These are phyloP conservation scores for Cettia cetti DNA, from an alignment of 2,113 vertebrate genomes.

Conservation along the genomic window DNA sequence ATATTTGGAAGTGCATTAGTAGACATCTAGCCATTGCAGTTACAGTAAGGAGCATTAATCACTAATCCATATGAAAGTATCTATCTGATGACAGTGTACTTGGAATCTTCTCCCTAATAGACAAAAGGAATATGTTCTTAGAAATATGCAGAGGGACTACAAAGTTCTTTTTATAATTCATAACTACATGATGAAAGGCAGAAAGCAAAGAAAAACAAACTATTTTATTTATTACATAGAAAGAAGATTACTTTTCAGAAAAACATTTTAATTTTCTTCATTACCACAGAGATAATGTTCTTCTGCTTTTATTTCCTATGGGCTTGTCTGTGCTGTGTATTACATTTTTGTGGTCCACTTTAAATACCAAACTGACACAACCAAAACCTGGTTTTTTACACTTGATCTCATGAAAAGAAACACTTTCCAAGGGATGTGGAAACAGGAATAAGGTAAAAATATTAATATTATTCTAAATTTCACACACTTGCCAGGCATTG, in stretches of 20 bases:
- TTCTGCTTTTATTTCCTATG: not conserved
- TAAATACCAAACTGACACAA: not conserved
- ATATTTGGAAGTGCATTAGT: constrained; percentile 8
- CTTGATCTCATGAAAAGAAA: not conserved
- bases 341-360: not conserved
- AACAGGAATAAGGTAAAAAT: not conserved
- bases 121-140: not conserved
- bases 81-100: not conserved
- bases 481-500: not conserved
- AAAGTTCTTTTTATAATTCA: not conserved
- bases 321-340: not conserved
- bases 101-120: not conserved
- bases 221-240: not conserved
- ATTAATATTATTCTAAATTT: not conserved
- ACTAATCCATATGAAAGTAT: not conserved
- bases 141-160: not conserved
- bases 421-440: not conserved
- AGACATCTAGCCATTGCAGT: not conserved
- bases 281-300: not conserved
- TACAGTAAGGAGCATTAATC: not conserved
- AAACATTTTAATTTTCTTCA: not conserved
- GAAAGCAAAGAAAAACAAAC: not conserved
- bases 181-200: not conserved
- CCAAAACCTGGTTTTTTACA: not conserved
- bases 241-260: not conserved